Base-by-base conservation (phyloP, 2,888 invertebrate species). In the Pandemis corylana region DNA sequence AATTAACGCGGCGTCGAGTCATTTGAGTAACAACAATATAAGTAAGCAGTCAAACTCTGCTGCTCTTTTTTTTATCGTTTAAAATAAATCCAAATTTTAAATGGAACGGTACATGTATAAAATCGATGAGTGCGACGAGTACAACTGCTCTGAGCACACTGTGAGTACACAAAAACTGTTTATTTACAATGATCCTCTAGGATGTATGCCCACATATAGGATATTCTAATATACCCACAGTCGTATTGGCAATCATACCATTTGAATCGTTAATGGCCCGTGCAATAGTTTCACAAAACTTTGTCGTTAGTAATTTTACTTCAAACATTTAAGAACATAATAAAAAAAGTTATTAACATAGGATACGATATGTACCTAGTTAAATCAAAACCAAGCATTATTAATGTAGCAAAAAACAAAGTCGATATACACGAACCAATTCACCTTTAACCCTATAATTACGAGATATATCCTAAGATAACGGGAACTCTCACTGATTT, bases 71-170 rank as follows among this genome's bases (percentile, higher is more conserved):
- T 68, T 36, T 36, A 0, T 15, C 28, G 3, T 36, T 36, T 53
- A 12, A 10, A 70, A 63, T 42, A 62, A 61, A 36, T 13, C 53
- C 53, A 64, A 61, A n/a, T 64, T 63, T 77, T 13, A 77, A 82
- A 88, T 89, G 89, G 85, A 88, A 80, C 67, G 79, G 7, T 89
- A 88, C 74, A 87, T 77, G 77, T 82, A 82, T 64, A 84, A 86
- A 84, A 70, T 62, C 7, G 42, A 70, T 49, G 15, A 70, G 53
- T 41, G 15, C n/a, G 44, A 77, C 62, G 71, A 77, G 12, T 53
- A 51, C 36, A 28, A 41, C 36, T 15, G 51, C 5, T n/a, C 51
- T 5, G 13, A 7, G n/a, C 36, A 41, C n/a, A 53, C 15, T 7
- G 67, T 67, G 15, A 67, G 67, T 67, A n/a, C 10, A 28, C 2